A percentile compares a stretch with the other conserved stretches of the same genome.
phyloP scores from a whole-genome alignment of 1,140 invertebrate species.

The Phenacoccus solenopsis region DNA sequence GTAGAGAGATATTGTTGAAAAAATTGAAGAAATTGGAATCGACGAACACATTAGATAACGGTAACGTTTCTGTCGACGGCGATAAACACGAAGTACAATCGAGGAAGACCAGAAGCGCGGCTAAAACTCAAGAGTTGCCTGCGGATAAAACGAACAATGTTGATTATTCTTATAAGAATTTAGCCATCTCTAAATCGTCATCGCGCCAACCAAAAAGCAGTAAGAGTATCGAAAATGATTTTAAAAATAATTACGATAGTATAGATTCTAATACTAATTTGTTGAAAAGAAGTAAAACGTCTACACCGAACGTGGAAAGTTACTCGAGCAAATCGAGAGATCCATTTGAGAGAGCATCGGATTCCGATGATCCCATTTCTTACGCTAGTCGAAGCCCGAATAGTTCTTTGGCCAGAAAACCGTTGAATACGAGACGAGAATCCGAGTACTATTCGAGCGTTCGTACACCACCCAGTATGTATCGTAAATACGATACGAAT shows the following conservation, averaged over 20 bases:
- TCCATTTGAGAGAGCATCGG: constrained; percentile 19
- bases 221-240: neutral
- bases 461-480: neutral
- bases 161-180: constrained; percentile 7
- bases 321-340: neutral
- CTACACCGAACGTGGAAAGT: neutral
- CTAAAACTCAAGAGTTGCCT: constrained; percentile 11
- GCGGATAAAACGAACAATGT: neutral
- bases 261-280: neutral
- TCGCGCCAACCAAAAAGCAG: neutral
- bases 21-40: constrained; percentile 17
- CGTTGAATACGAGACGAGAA: neutral
- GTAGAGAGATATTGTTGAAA: constrained; percentile 7
- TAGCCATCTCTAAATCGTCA: neutral
- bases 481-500: neutral
- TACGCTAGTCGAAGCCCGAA: constrained; percentile 2
- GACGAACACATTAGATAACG: neutral
- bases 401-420: constrained; percentile 6
- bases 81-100: constrained; percentile 10
- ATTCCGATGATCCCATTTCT: constrained; percentile 21
- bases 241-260: neutral
- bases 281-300: neutral
- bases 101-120: neutral
- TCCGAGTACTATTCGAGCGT: neutral
- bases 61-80: neutral